Base-by-base conservation (phyloP, 2,888 invertebrate genomes). In the Callimorpha dominula region DNA sequence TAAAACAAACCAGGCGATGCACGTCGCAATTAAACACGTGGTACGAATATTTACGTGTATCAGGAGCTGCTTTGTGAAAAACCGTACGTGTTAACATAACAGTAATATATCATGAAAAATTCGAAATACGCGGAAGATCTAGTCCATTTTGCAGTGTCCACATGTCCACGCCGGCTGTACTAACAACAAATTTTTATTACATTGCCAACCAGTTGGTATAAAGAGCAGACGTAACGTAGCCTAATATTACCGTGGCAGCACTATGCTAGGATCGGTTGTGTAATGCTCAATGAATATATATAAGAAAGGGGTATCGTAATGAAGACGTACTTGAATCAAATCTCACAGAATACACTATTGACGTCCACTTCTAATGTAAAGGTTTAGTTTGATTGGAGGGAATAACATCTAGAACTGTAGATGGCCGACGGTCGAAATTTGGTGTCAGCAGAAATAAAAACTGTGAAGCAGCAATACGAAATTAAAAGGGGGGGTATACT, bases 21-120 rank as follows among this genome's bases (percentile, higher is more conserved):
- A 62, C 57, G n/a, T 65, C 43, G 60, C 66, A 42, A 65, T 63
- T 52, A n/a, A 0, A 42, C 20, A 54, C 65, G 70, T 77, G 73
- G 40, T 17, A 20, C 12, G 65, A 66, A 65, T 66, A 66, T 31
- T 11, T 31, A 43, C 14, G 8, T 20, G 46, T n/a, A 31, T 54
- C 11, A 31, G 31, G 2, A 31, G 2, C 15, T 42, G 54, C 12
- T 42, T 31, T n/a, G 8, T n/a, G 11, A 7, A 42, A 67, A 54
- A 15, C 17, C 14, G 7, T 7, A 52, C 52, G 5, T 52, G 52
- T 6, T 17, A 15, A 15, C 17, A 1, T 12, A 57, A 57, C 20
- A 57, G 31, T 31, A 31, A 31, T 20, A 20, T 57, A 9, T 0
- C 4, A 57, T 20, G 57, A 57, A 20, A 57, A 57, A 3, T 3